Evolutionary conservation across 2,113 vertebrate species (phyloP), one percentile per base, ranked within the genome.

Genomic region (Rhipidura dahli): DNA sequence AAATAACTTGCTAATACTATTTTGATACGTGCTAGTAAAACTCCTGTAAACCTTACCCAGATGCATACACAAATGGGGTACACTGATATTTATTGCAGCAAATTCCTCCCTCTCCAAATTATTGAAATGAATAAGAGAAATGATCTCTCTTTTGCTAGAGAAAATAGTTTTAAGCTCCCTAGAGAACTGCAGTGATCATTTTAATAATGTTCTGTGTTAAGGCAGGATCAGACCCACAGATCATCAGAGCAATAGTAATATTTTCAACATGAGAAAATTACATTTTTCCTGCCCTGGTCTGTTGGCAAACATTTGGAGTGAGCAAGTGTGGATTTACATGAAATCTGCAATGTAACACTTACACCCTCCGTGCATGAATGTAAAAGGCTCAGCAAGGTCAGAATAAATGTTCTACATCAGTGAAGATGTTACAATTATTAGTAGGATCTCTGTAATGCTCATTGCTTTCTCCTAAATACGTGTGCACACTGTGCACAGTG

Each of bases 401-500:
- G 69, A 44, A 8, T 53, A 72, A 75, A 26, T 10, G 10, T 59
- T 68, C 39, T 49, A 77, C 70, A 66, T 35, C 45, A 89, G 39
- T 23, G 72, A 75, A 69, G 59, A 66, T 31, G 18, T 57, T 85
- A n/a, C 12, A 21, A 51, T 70, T 84, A 71, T 73, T 64, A 84
- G 54, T 57, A 82, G 57, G 57, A 68, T 66, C 33, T 66, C 78
- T 47, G 31, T 80, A 89, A 92, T 50, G 30, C 23, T 79, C 30
- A 60, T 9, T 21, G 69, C 53, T 82, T 64, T 82, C 57, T 93
- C 59, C 53, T 75, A 87, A 94, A 79, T 56, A 44, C 4, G 4
- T 4, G 5, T 5, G 17, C 53, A 69, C 33, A 72, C 51, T 0
- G 0, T 26, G 23, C 28, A 37, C 42, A 14, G 9, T 30, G 21